Base-by-base conservation (phyloP, 2,113 vertebrate species). In the Bubo scandiacus region DNA sequence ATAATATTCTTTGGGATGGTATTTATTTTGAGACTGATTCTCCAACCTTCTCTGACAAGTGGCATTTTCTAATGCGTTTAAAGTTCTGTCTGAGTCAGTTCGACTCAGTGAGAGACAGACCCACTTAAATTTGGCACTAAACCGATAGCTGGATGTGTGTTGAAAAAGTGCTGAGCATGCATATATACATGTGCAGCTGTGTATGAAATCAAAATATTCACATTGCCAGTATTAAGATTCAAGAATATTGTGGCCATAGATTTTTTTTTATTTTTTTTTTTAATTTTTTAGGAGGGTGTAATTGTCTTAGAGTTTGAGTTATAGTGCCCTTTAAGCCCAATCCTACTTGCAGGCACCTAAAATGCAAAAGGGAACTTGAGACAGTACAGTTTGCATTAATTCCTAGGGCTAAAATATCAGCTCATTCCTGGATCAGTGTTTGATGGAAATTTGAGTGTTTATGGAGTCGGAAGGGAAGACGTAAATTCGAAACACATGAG, bases 1-100 rank as follows among this genome's bases (percentile, higher is more conserved):
- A 96, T 96, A 95, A 86, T 96, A 88, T 96, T 97, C 66, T 77
- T 77, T 51, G 92, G 94, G 83, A 70, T 49, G 92, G 62, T 75
- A 79, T 96, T 97, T 92, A 77, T 85, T 82, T 78, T 66, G 86
- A 84, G 86, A 32, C 77, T 85, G 66, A 77, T 82, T 75, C 91
- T 97, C 71, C 81, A 94, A 19, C 66, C 83, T 95, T 65, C 80
- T 73, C 80, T 88, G 65, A 94, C 59, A 88, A 74, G 80, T 63
- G 81, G 38, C 18, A 36, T 81, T 91, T 93, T 66, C 77, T 51
- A 30, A 43, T 1, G 5, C 32, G 9, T 45, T 77, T 54, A 15
- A 87, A 89, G 43, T 79, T 83, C 78, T 49, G 19, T 54, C 45
- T 55, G 47, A 93, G 47, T 82, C 51, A 22, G 59, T 54, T 74